A percentile compares a stretch with the other conserved stretches of the same genome.
Conservation (phyloP, 2,113 vertebrate species). For the Corythoichthys intestinalis region DNA sequence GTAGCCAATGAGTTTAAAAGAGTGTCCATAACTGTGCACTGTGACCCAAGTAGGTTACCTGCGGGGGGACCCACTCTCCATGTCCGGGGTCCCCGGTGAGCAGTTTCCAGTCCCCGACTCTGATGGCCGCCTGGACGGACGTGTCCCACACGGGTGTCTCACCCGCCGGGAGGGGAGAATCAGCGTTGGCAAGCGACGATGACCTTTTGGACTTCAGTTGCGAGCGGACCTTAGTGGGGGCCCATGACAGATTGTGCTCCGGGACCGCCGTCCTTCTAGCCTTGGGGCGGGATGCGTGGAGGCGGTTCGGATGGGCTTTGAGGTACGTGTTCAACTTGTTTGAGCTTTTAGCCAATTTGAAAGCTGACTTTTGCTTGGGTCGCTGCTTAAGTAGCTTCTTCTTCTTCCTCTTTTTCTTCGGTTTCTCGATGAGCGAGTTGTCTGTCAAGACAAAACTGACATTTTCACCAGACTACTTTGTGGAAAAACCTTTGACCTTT, state of each 20-base stretch:
- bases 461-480: too few relatives aligned
- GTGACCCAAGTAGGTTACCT: constrained; percentile 62
- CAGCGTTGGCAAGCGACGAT: neutral
- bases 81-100: constrained; percentile 90
- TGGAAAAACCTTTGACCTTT: too few relatives aligned
- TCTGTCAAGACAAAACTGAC: constrained; percentile 7
- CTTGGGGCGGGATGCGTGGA: constrained; percentile 4
- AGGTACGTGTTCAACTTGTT: constrained; percentile 7
- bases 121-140: constrained; percentile 85
- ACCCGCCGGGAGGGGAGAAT: neutral
- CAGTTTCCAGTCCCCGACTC: constrained; percentile 91
- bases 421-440: constrained; percentile 14
- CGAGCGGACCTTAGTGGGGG: neutral
- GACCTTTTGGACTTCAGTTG: constrained; percentile 15
- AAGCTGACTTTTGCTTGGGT: constrained; percentile 20
- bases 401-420: constrained; percentile 6
- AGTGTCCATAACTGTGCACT: too few relatives aligned
- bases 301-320: neutral
- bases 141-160: constrained; percentile 83
- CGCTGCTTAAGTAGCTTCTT: constrained; percentile 34
- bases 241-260: constrained; percentile 11
- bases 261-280: constrained; percentile 13
- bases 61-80: constrained; percentile 91
- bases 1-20: too few relatives aligned
- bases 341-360: constrained; percentile 16